A percentile compares a stretch with the other conserved stretches of the same genome.
phyloP scores from a whole-genome alignment of 2,888 invertebrate species.

The Tipula helvola region DNA sequence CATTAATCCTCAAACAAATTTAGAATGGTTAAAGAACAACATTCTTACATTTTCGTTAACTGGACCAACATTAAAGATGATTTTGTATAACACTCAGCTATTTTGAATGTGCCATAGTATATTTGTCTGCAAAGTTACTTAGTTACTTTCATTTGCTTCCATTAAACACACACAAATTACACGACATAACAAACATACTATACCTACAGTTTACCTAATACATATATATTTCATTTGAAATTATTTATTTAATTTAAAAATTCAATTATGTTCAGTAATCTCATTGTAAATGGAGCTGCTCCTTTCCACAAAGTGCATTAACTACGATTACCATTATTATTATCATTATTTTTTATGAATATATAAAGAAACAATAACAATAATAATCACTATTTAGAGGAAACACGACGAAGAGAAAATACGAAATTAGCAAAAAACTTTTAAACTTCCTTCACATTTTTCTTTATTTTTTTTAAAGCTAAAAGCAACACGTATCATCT shows the following conservation, averaged over 20 bases:
- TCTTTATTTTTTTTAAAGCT: background rate
- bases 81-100: too few species aligned
- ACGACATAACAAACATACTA: too few species aligned
- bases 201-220: background rate
- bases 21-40: too few species aligned
- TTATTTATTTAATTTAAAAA: background rate
- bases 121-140: too few species aligned
- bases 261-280: background rate
- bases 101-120: too few species aligned
- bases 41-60: too few species aligned
- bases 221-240: too few species aligned
- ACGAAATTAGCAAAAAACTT: background rate
- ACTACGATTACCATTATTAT: background rate
- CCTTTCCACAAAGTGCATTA: background rate
- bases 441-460: background rate
- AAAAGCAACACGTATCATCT: background rate
- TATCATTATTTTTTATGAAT: background rate
- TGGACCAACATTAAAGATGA: too few species aligned
- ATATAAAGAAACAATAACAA: background rate
- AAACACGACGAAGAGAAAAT: background rate
- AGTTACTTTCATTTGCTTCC: too few species aligned
- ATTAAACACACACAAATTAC: too few species aligned
- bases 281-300: background rate
- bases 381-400: background rate
- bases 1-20: background rate